A percentile compares a stretch with the other conserved stretches of the same genome.
These are phyloP conservation scores for Nymphalis urticae DNA, from an alignment of 2,888 invertebrate species.

Conservation along the genomic window DNA sequence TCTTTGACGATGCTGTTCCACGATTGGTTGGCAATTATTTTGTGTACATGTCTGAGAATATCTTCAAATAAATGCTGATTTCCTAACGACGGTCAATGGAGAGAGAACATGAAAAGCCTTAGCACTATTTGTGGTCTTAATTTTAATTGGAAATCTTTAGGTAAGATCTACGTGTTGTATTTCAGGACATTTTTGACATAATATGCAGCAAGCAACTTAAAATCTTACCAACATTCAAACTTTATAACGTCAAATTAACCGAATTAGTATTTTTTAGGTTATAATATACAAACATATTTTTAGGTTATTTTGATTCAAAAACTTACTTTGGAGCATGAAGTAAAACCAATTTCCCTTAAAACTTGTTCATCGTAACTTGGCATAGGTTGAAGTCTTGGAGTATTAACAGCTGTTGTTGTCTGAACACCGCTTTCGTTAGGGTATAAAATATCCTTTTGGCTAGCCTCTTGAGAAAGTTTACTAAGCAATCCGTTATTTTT, in stretches of 20 bases:
- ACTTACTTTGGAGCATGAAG: constrained; percentile 48
- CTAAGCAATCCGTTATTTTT: not conserved
- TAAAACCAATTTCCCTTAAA: constrained; percentile 45
- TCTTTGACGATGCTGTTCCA: too few species aligned
- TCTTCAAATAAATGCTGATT: not conserved
- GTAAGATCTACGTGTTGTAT: not conserved
- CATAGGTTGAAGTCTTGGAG: constrained; percentile 13
- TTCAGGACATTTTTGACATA: not conserved
- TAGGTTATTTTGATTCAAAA: too few species aligned
- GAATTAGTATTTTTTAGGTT: too few species aligned
- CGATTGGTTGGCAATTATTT: not conserved
- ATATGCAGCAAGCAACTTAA: not conserved
- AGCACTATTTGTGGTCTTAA: not conserved
- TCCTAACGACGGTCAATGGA: not conserved
- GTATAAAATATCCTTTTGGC: not conserved
- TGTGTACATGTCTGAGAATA: not conserved
- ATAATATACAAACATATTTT: too few species aligned
- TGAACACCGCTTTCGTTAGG: constrained; percentile 5
- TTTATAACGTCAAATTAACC: too few species aligned
- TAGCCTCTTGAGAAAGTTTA: not conserved
- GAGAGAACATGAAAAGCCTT: not conserved
- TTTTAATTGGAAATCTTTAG: not conserved
- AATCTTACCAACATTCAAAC: not conserved
- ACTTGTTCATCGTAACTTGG: constrained; percentile 46
- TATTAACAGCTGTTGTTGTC: constrained; percentile 32